A percentile compares a stretch with the other conserved stretches of the same genome.
phyloP scores from a whole-genome alignment of 2,113 vertebrate species.

The Laticauda laticaudata region DNA sequence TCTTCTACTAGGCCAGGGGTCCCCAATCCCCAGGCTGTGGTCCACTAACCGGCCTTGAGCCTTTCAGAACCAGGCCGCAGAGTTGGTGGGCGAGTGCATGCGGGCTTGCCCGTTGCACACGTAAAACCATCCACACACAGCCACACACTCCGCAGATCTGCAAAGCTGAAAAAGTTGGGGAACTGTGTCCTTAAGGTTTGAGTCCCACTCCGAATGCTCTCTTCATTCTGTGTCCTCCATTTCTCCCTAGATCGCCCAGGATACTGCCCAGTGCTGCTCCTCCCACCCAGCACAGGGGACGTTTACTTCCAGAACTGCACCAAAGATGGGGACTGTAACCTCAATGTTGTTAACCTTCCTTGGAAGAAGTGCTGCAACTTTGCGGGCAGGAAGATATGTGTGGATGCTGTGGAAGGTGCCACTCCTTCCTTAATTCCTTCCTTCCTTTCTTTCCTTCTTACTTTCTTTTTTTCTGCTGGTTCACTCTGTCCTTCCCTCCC shows the following conservation, averaged over 20 bases:
- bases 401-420: background rate
- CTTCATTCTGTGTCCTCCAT: background rate
- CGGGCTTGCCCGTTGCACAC: background rate
- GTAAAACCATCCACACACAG: background rate
- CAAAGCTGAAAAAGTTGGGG: background rate
- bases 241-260: background rate
- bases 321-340: background rate
- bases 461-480: no score
- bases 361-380: background rate
- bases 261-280: background rate
- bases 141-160: rapidly evolving
- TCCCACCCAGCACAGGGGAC: background rate
- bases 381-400: background rate
- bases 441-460: no score
- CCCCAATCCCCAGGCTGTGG: background rate
- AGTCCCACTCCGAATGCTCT: background rate
- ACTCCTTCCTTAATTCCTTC: no score
- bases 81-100: background rate
- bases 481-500: no score
- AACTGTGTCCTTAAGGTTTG: background rate
- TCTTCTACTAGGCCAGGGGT: background rate
- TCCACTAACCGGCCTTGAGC: background rate
- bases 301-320: background rate
- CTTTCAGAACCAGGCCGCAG: background rate
- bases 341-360: rapidly evolving